Evolutionary conservation across 2,888 invertebrate genomes (phyloP).

Genomic region (Lysandra bellargus): DNA sequence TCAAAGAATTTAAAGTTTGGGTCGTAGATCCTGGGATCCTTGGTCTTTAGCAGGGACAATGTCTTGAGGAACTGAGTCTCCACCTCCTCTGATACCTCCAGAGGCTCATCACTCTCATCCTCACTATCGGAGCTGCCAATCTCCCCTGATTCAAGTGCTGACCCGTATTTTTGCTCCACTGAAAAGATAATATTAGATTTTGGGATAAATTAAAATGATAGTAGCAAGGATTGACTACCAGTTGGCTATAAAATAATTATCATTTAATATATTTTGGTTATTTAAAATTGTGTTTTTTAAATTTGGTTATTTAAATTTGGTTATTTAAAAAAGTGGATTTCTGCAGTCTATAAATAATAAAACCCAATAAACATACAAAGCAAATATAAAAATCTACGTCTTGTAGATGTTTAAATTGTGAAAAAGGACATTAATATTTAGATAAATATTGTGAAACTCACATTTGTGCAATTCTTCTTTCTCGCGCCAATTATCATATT

Average conservation of each 20-base stretch:
- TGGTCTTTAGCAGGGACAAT: slow-evolving; percentile 90
- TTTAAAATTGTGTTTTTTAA: no score
- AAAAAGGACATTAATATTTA: not conserved
- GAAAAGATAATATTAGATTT: slow-evolving; percentile 37
- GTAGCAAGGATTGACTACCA: not conserved
- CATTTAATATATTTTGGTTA: no score
- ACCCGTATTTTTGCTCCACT: slow-evolving; percentile 89
- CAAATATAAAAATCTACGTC: not conserved
- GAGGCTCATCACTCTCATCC: slow-evolving; percentile 83
- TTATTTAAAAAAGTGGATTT: not conserved
- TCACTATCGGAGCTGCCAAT: slow-evolving; percentile 79
- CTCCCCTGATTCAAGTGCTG: slow-evolving; percentile 71
- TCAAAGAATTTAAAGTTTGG: slow-evolving; percentile 85
- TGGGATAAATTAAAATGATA: not conserved
- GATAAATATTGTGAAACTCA: slow-evolving; percentile 58
- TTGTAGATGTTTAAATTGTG: not conserved
- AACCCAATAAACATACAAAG: not conserved
- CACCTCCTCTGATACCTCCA: slow-evolving; percentile 80
- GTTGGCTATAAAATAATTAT: not conserved
- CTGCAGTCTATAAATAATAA: not conserved
- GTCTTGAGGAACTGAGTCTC: slow-evolving; percentile 95
- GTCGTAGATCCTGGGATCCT: slow-evolving; percentile 94
- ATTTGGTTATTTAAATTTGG: no score
- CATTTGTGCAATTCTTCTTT: slow-evolving; percentile 92
- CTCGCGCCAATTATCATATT: slow-evolving; percentile 90